These are phyloP conservation scores for Tortrix viridana DNA, from an alignment of 2,888 invertebrate species.

Conservation along the genomic window DNA sequence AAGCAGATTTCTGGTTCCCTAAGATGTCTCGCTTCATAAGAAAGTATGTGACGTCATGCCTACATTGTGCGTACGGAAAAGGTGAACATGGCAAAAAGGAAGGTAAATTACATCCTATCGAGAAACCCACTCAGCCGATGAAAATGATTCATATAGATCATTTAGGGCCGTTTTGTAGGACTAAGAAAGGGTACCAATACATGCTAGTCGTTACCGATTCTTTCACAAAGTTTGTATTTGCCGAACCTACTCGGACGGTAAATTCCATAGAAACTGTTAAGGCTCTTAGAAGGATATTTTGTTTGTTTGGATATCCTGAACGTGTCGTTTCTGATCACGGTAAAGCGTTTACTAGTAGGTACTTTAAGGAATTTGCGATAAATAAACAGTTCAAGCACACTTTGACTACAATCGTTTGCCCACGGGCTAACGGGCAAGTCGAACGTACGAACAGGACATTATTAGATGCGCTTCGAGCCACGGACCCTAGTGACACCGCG, in stretches of 20 bases:
- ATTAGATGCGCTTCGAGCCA: conserved; percentile 19
- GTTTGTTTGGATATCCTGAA: conserved; percentile 40
- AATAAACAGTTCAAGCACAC: conserved; percentile 17
- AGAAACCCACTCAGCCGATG: conserved; percentile 3
- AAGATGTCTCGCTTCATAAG: too few relatives aligned
- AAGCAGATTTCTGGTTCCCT: conserved; percentile 51
- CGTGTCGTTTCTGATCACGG: too few relatives aligned
- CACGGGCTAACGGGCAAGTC: conserved; percentile 29
- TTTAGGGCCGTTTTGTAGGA: conserved; percentile 11
- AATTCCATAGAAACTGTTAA: conserved; percentile 29
- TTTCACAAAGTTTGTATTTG: conserved; percentile 36
- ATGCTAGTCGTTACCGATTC: conserved; percentile 5
- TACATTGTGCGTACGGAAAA: conserved; percentile 52
- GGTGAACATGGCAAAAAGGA: conserved; percentile 39
- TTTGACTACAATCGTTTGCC: conserved; percentile 17
- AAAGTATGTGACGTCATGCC: conserved; percentile 47
- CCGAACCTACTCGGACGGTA: conserved; percentile 39
- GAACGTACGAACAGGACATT: conserved; percentile 19
- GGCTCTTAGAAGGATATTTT: conserved; percentile 22
- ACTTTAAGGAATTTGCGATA: background rate
- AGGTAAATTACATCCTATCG: conserved; percentile 1
- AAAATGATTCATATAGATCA: conserved; percentile 2
- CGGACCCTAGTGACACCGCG: conserved; percentile 1
- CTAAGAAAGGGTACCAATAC: conserved; percentile 6
- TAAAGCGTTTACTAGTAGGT: too few relatives aligned